phyloP scores from a whole-genome alignment of 2,797 vertebrate species.

The Dendrocincla tyrannina region DNA sequence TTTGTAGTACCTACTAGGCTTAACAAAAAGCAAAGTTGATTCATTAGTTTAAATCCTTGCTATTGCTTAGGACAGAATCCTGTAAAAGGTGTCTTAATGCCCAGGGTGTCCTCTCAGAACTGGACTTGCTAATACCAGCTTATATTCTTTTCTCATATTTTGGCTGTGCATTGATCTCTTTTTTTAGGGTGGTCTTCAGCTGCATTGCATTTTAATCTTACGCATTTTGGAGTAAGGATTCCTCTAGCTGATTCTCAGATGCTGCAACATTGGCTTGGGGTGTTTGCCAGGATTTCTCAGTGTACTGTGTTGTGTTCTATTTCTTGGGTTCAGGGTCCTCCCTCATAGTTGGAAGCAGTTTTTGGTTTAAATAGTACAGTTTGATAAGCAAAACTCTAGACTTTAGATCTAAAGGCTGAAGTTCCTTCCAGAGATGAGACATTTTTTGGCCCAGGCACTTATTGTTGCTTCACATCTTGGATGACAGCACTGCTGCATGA shows the following conservation, averaged over 20 bases:
- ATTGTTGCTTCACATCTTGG: not conserved
- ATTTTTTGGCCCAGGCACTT: not conserved
- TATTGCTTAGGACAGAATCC: not conserved
- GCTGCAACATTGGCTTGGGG: not conserved
- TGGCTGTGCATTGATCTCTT: not conserved
- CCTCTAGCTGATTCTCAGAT: not conserved
- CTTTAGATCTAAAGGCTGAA: not conserved
- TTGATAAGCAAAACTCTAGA: not conserved
- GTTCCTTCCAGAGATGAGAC: not conserved
- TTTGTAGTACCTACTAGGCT: not conserved
- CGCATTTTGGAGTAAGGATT: not conserved
- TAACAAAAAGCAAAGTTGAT: not conserved
- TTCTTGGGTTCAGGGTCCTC: not conserved
- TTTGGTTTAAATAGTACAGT: not conserved
- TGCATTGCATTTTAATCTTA: not conserved
- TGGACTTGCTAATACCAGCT: not conserved
- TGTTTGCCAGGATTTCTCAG: not conserved
- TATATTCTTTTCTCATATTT: not conserved
- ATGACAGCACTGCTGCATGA: not conserved
- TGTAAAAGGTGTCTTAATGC: not conserved
- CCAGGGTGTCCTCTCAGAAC: not conserved
- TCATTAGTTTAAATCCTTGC: not conserved
- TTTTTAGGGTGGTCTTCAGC: not conserved
- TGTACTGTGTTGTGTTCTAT: fast-evolving
- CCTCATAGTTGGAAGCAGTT: not conserved